Conservation (phyloP, 2,888 invertebrate species). For the Pseudoips prasinana region DNA sequence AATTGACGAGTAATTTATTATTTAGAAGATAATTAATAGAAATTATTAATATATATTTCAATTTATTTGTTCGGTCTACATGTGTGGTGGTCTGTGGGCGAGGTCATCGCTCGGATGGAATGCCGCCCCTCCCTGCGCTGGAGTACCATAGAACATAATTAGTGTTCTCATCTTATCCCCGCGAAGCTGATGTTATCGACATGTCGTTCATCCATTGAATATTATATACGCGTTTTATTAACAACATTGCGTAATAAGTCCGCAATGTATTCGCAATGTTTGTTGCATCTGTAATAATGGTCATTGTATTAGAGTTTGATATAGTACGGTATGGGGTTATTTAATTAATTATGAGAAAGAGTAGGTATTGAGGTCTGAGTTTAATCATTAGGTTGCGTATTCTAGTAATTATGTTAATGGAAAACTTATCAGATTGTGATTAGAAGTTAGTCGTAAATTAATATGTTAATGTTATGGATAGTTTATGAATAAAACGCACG, state of each 20-base stretch:
- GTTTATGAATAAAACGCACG: slow-evolving; percentile 13
- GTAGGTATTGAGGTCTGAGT: too few relatives aligned
- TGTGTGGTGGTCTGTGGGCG: slow-evolving; percentile 31
- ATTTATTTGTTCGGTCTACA: slow-evolving; percentile 30
- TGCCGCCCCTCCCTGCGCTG: slow-evolving; percentile 62
- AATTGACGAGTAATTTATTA: slow-evolving; percentile 31
- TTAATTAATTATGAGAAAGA: too few relatives aligned
- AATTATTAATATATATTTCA: slow-evolving; percentile 36
- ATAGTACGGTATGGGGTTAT: too few relatives aligned
- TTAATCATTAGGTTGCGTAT: slow-evolving; percentile 12
- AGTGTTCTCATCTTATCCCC: slow-evolving; percentile 66
- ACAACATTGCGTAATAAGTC: slow-evolving; percentile 15
- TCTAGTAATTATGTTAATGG: slow-evolving; percentile 25
- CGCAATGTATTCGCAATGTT: slow-evolving; percentile 25
- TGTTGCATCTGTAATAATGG: neutral
- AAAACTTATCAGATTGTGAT: slow-evolving; percentile 27
- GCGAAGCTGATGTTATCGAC: slow-evolving; percentile 47
- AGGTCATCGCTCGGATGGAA: slow-evolving; percentile 65
- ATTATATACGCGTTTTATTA: slow-evolving; percentile 25
- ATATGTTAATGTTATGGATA: slow-evolving; percentile 21
- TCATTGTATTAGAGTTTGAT: too few relatives aligned
- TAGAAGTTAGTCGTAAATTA: slow-evolving; percentile 16
- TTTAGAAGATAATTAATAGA: slow-evolving; percentile 33
- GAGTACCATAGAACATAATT: slow-evolving; percentile 75
- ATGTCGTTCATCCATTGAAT: slow-evolving; percentile 50